Evolutionary conservation across 2,797 vertebrate species (phyloP), one percentile per base, ranked within the genome.

Genomic region (Allobates femoralis): DNA sequence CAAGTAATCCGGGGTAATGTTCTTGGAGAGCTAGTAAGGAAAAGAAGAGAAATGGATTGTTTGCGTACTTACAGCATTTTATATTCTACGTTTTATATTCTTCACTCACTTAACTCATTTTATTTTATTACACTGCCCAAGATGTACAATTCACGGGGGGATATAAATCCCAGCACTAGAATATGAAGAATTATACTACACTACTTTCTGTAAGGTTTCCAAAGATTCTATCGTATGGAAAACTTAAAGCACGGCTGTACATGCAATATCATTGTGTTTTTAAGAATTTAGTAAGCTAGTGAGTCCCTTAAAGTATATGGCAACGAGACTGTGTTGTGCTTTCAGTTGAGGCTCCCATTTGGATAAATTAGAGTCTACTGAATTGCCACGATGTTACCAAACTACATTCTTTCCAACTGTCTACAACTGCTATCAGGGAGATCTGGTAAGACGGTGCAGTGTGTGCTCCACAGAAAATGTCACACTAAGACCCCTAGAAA

Each of bases 181-280:
- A 88, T 89, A 86, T 69, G 69, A 51, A 60, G 32, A 79, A 85
- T 53, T 88, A 87, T 89, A 73, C 88, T 90, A 66, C 84, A 62
- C 30, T 76, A 69, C 85, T 90, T 86, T 86, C 79, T 86, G 90
- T 82, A 87, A 89, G 86, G 58, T 90, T 88, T 89, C 88, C 83
- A 90, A 81, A 30, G 88, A 77, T 84, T 83, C 3, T 62, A 83
- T 58, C 32, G 69, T 85, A 73, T 75, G 79, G 21, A 62, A 83
- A 81, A 89, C 6, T 69, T 62, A 87, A 58, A 85, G 73, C 86
- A 87, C 67, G 3, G 83, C 19, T 80, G 81, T 34, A 53, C 90
- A 79, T 80, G 82, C 67, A 46, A 79, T n/a, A 1, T 78, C 67
- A 84, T 58, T 79, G 56, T 83, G 76, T 19, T 21, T 0, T 2